A percentile compares a stretch with the other conserved stretches of the same genome.
Conservation (phyloP, 1,140 invertebrate genomes). For the Aphaenogaster ashmeadi region DNA sequence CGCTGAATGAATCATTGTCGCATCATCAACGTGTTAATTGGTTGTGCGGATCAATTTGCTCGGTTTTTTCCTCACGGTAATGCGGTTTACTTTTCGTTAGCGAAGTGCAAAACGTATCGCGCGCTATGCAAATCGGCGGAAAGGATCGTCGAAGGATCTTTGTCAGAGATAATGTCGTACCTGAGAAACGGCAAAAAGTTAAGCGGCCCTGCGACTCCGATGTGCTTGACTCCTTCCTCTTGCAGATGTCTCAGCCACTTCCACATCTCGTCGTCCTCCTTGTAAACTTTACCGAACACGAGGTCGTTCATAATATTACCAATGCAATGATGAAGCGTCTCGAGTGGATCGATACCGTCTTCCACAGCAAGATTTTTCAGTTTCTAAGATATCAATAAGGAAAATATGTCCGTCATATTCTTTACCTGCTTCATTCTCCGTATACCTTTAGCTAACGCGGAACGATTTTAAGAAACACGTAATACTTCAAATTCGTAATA, state of each 20-base stretch:
- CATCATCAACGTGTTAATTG: constrained; percentile 38
- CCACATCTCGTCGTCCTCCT: constrained; percentile 91
- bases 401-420: background rate
- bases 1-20: constrained; percentile 5
- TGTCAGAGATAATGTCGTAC: constrained; percentile 83
- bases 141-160: constrained; percentile 9
- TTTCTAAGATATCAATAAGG: constrained; percentile 74
- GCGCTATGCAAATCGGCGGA: background rate
- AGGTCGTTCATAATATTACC: constrained; percentile 93
- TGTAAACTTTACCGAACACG: constrained; percentile 92
- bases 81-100: constrained; percentile 37
- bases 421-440: background rate
- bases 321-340: constrained; percentile 90
- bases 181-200: constrained; percentile 94
- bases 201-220: constrained; percentile 92
- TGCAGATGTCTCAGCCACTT: constrained; percentile 91
- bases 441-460: background rate
- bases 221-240: constrained; percentile 93
- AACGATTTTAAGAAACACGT: background rate
- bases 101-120: background rate
- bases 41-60: constrained; percentile 19
- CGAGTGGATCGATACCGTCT: constrained; percentile 85
- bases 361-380: constrained; percentile 71
- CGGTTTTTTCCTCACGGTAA: constrained; percentile 25
- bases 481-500: background rate